Conservation (phyloP, 2,113 vertebrate genomes). For the Calyptomena viridis region DNA sequence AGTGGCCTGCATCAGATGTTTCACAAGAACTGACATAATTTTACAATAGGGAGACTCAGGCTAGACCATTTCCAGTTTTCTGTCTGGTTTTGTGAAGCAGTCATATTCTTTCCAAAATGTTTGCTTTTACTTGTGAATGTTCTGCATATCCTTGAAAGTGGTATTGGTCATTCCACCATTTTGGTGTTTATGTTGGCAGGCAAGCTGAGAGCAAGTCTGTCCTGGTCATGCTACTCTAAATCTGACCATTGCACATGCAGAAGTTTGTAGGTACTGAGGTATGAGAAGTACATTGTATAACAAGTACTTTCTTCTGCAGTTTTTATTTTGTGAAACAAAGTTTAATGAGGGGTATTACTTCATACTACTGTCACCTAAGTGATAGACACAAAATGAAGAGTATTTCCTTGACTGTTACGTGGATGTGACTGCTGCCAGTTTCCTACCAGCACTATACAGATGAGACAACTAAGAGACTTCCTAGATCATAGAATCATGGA, state of each 20-base stretch:
- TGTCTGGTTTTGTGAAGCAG: background rate
- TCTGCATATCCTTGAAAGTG: background rate
- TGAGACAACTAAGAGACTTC: background rate
- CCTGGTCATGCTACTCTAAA: background rate
- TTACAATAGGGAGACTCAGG: background rate
- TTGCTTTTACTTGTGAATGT: background rate
- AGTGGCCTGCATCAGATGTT: background rate
- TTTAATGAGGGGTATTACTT: background rate
- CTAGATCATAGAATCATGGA: background rate
- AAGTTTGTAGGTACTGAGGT: background rate
- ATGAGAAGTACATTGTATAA: background rate
- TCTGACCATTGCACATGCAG: accelerated
- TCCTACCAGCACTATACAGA: background rate
- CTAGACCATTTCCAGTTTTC: background rate
- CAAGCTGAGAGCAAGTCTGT: background rate
- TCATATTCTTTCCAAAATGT: background rate
- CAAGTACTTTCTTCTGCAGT: background rate
- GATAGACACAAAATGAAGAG: background rate
- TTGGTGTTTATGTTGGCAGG: background rate
- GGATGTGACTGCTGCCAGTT: background rate
- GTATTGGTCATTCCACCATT: background rate
- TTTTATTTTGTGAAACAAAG: background rate
- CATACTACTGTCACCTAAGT: background rate
- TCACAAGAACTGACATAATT: background rate
- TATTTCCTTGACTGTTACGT: background rate